phyloP scores from a whole-genome alignment of 2,113 vertebrate species.

The Erythrocercus mccallii region DNA sequence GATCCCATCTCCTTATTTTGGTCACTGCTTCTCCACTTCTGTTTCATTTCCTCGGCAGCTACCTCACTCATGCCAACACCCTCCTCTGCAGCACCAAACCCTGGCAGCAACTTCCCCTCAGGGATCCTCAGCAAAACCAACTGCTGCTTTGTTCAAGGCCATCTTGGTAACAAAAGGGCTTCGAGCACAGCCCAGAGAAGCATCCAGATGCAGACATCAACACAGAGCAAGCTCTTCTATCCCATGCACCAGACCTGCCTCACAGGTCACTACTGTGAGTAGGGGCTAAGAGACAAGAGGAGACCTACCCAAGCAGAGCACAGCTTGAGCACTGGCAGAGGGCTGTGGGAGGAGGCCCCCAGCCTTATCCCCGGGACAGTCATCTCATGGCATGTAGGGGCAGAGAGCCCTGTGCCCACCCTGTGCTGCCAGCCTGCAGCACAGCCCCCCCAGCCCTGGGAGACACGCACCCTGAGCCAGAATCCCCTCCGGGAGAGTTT shows the following conservation, averaged over 20 bases:
- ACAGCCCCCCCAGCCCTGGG: accelerated
- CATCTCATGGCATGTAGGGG: accelerated
- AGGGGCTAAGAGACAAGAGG: neutral
- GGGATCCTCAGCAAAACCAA: neutral
- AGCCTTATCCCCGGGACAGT: accelerated
- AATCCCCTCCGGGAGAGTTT: neutral
- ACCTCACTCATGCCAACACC: neutral
- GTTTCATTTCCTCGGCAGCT: neutral
- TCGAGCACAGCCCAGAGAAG: neutral
- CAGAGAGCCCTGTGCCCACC: neutral
- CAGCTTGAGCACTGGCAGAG: neutral
- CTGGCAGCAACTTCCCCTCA: neutral
- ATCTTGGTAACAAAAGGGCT: neutral
- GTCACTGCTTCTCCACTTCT: neutral
- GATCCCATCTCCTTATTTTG: neutral
- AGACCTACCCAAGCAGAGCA: neutral
- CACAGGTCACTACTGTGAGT: neutral
- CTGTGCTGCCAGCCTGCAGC: neutral
- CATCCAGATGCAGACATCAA: accelerated
- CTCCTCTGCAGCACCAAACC: neutral
- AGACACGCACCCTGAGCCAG: accelerated
- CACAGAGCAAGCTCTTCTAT: neutral
- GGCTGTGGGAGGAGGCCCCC: neutral
- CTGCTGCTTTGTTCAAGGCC: neutral
- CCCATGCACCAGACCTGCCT: neutral